These are phyloP conservation scores for Pocillopora meandrina DNA, from an alignment of 92 coral and sea anemone genomes.

Conservation along the genomic window DNA sequence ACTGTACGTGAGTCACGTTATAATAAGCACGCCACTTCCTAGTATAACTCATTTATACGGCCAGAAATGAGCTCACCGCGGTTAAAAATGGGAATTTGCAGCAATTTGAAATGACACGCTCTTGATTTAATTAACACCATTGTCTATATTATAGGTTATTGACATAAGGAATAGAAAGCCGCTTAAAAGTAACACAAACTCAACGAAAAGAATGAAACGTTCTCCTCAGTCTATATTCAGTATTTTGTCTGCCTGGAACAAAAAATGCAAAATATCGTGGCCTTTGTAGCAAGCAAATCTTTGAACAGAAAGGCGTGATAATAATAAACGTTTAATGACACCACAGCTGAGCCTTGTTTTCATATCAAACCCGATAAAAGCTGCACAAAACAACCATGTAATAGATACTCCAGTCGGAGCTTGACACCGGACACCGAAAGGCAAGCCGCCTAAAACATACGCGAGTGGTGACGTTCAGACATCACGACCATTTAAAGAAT, in stretches of 20 bases:
- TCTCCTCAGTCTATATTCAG: neutral
- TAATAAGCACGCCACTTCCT: neutral
- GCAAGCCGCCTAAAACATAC: slow-evolving; percentile 26
- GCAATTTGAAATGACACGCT: slow-evolving; percentile 5
- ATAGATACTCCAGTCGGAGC: slow-evolving; percentile 59
- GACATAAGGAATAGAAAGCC: slow-evolving; percentile 61
- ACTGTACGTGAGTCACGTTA: slow-evolving; percentile 9
- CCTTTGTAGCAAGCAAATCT: neutral
- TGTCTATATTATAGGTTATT: slow-evolving; percentile 65
- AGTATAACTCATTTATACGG: neutral
- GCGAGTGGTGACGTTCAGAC: slow-evolving; percentile 31
- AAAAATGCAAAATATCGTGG: neutral
- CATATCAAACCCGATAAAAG: slow-evolving; percentile 51
- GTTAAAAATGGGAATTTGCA: neutral
- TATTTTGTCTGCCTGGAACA: slow-evolving; percentile 27
- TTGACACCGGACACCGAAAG: slow-evolving; percentile 40
- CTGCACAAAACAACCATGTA: slow-evolving; percentile 25
- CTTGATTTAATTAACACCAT: slow-evolving; percentile 72
- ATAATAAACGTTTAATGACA: slow-evolving; percentile 48
- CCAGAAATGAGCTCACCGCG: neutral
- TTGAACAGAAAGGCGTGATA: slow-evolving; percentile 36
- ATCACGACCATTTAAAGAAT: slow-evolving; percentile 24
- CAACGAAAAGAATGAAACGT: neutral
- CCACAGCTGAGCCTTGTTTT: slow-evolving; percentile 36
- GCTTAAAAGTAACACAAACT: slow-evolving; percentile 20